Conservation (phyloP, 2,888 invertebrate genomes). For the Luffia ferchaultella region DNA sequence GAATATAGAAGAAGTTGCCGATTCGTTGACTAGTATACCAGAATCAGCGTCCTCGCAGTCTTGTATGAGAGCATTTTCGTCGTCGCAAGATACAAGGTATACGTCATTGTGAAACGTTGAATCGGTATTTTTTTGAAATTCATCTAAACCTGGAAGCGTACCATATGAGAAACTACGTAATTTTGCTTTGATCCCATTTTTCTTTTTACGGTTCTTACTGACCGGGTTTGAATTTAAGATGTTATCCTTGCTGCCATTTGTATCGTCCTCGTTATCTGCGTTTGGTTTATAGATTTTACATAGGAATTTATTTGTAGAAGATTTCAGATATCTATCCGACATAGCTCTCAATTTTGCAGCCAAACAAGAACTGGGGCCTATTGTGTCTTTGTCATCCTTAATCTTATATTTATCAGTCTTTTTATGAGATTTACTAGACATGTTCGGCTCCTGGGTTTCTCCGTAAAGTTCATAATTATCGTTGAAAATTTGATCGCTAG, state of each 20-base stretch:
- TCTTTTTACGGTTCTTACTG: constrained; percentile 44
- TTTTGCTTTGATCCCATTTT: constrained; percentile 55
- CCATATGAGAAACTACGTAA: constrained; percentile 79
- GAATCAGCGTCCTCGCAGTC: constrained; percentile 78
- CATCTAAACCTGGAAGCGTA: constrained; percentile 75
- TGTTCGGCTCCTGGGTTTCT: constrained; percentile 21
- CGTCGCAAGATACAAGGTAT: constrained; percentile 53
- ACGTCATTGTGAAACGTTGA: constrained; percentile 71
- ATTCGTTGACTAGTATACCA: constrained; percentile 78
- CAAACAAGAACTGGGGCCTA: constrained; percentile 68
- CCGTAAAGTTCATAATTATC: constrained; percentile 54
- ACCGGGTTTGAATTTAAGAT: constrained; percentile 34
- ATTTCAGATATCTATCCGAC: constrained; percentile 76
- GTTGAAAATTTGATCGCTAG: constrained; percentile 63
- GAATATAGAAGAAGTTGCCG: constrained; percentile 72
- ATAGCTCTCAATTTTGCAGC: constrained; percentile 76
- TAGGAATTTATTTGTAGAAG: constrained; percentile 73
- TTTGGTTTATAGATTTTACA: constrained; percentile 71
- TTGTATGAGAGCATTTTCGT: constrained; percentile 63
- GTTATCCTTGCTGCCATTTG: constrained; percentile 31
- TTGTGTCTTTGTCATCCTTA: constrained; percentile 52
- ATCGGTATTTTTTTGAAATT: constrained; percentile 69
- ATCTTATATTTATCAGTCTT: constrained; percentile 58
- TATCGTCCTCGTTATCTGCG: constrained; percentile 36
- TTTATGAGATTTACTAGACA: constrained; percentile 40